These are phyloP conservation scores for Embiotoca jacksoni DNA, from an alignment of 2,113 vertebrate genomes.

Conservation along the genomic window DNA sequence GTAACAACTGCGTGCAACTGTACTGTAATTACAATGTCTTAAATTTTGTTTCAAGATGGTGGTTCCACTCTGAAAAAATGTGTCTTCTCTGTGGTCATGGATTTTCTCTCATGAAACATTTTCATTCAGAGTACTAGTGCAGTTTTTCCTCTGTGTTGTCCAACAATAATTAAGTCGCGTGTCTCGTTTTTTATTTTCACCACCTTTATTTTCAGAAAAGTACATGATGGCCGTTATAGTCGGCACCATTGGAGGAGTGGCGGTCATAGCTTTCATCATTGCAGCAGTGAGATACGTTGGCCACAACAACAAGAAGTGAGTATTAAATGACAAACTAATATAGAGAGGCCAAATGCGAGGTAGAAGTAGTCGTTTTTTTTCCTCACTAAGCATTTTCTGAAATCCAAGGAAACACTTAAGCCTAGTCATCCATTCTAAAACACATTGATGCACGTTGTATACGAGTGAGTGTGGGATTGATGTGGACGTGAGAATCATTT, in stretches of 20 bases:
- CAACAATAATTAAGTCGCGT: too few relatives aligned
- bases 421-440: conserved; percentile 86
- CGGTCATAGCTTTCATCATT: conserved; percentile 87
- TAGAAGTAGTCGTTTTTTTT: conserved; percentile 49
- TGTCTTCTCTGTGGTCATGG: too few relatives aligned
- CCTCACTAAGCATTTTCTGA: conserved; percentile 62
- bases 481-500: conserved; percentile 63
- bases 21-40: too few relatives aligned
- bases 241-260: conserved; percentile 87
- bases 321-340: conserved; percentile 57
- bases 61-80: too few relatives aligned
- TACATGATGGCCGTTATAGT: conserved; percentile 88
- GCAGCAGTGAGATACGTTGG: conserved; percentile 87
- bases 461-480: conserved; percentile 67
- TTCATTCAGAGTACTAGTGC: too few relatives aligned
- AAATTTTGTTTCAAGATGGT: too few relatives aligned
- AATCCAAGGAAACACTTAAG: conserved; percentile 83
- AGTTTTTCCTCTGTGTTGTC: too few relatives aligned
- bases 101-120: too few relatives aligned
- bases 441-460: conserved; percentile 57
- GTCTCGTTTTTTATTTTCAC: not conserved
- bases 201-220: conserved; percentile 80
- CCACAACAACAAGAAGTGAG: conserved; percentile 89
- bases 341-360: conserved; percentile 43
- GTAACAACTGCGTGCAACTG: too few relatives aligned